Evolutionary conservation across 2,797 vertebrate genomes (phyloP).

Genomic region (Protosalanx chinensis): DNA sequence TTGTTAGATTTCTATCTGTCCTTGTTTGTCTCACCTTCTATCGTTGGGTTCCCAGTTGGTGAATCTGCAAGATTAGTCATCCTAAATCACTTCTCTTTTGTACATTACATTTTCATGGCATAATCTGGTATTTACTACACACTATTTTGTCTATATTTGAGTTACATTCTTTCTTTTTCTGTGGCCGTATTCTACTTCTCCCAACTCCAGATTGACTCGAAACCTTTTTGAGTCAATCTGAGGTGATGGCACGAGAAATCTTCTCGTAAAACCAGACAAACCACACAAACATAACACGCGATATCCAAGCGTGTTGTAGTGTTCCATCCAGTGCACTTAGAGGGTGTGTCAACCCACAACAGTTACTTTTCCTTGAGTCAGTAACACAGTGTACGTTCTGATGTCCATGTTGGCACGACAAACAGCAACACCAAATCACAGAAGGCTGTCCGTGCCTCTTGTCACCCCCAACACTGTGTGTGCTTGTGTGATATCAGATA

Average conservation of each 20-base stretch:
- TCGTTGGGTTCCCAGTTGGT: background rate
- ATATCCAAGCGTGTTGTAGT: background rate
- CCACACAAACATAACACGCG: background rate
- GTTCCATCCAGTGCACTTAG: background rate
- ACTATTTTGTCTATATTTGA: too few species aligned
- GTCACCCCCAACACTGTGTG: background rate
- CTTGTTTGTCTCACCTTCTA: background rate
- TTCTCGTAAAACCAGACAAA: background rate
- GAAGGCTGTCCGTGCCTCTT: background rate
- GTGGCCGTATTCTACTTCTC: background rate
- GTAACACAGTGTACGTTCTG: background rate
- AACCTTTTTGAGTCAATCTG: background rate
- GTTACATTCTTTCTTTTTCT: background rate
- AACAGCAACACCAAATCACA: background rate
- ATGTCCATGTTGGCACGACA: background rate
- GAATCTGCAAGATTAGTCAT: background rate
- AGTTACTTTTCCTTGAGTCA: background rate
- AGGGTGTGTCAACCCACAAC: background rate
- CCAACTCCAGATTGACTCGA: background rate
- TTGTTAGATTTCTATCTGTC: constrained; percentile 24
- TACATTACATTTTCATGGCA: too few species aligned
- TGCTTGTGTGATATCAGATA: constrained; percentile 72
- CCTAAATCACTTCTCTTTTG: constrained; percentile 1
- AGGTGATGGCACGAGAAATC: background rate
- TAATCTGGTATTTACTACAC: too few species aligned